Evolutionary conservation across 2,797 vertebrate genomes (phyloP), one percentile per base, ranked within the genome.

Genomic region (Cynodonichthys magdalenae): DNA sequence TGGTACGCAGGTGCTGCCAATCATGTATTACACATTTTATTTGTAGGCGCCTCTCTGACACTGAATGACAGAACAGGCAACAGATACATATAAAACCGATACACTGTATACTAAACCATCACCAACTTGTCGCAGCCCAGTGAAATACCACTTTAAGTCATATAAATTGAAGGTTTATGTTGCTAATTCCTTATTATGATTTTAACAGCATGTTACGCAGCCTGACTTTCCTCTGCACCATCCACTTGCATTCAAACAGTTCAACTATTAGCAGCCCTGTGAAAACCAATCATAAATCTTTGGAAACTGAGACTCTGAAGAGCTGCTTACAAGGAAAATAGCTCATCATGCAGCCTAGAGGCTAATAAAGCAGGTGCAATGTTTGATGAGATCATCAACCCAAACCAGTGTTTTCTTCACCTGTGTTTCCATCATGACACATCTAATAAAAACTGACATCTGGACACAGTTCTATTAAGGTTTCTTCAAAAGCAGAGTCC

Each of bases 261-360:
- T 77, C 47, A 29, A 27, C 56, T 48, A 48, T 53, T 12, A 1
- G 65, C n/a, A 48, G 55, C 45, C 34, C 10, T 11, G 10, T 31
- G 28, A 39, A 6, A 31, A 8, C 5, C 29, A 27, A 42, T 55
- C 18, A 47, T 77, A 42, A 69, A 70, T 59, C 64, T 60, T 47
- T 42, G 58, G 66, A 71, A 53, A 63, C 68, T 63, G 63, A 42
- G 34, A 57, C 46, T 59, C 24, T 24, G 24, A 24, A 24, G 24
- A 24, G 24, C 64, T 63, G 69, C 71, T 74, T 28, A 66, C 49
- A 46, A 61, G 55, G 62, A 69, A 53, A 36, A 45, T 59, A 28
- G 27, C 44, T 28, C 60, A 54, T 69, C 45, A 46, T 47, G 12
- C 8, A 18, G 28, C 45, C 28, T 28, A 57, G 53, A 66, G 53